phyloP scores from a whole-genome alignment of 2,797 vertebrate species.

The Nannoperca australis region DNA sequence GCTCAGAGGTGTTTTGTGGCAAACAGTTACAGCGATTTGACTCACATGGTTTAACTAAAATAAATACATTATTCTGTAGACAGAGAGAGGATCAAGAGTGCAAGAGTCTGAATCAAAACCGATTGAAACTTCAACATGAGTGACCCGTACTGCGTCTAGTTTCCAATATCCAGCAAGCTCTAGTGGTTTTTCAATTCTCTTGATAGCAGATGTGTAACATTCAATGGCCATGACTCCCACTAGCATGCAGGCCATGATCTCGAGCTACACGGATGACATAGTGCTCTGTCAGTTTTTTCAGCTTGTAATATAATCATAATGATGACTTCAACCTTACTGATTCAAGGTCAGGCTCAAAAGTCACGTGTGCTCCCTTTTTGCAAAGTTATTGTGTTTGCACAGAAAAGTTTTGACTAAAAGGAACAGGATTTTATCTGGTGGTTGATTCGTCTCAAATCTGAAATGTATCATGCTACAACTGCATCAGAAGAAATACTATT shows the following conservation, averaged over 20 bases:
- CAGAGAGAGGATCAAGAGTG: slow-evolving; percentile 6
- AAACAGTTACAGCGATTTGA: not conserved
- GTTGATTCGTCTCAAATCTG: slow-evolving; percentile 17
- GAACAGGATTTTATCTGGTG: not conserved
- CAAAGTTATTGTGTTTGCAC: not conserved
- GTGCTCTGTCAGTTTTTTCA: slow-evolving; percentile 15
- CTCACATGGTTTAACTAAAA: slow-evolving; percentile 5
- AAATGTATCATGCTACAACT: not conserved
- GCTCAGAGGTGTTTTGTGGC: slow-evolving; percentile 8
- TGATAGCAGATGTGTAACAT: slow-evolving; percentile 19
- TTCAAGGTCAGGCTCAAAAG: slow-evolving; percentile 36
- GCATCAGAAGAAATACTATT: not conserved
- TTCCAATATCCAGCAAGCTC: slow-evolving; percentile 2
- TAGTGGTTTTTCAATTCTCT: slow-evolving; percentile 7
- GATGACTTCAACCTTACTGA: slow-evolving; percentile 17
- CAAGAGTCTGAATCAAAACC: slow-evolving; percentile 20
- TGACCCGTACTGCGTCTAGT: not conserved
- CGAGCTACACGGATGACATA: slow-evolving; percentile 20
- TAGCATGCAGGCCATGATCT: slow-evolving; percentile 8
- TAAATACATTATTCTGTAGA: not conserved
- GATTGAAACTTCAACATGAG: slow-evolving; percentile 14
- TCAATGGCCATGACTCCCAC: not conserved
- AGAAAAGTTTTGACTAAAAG: slow-evolving; percentile 9
- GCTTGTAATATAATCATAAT: slow-evolving; percentile 34
- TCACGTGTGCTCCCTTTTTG: not conserved